Conservation (phyloP, 2,888 invertebrate genomes). For the Lasius platythorax region DNA sequence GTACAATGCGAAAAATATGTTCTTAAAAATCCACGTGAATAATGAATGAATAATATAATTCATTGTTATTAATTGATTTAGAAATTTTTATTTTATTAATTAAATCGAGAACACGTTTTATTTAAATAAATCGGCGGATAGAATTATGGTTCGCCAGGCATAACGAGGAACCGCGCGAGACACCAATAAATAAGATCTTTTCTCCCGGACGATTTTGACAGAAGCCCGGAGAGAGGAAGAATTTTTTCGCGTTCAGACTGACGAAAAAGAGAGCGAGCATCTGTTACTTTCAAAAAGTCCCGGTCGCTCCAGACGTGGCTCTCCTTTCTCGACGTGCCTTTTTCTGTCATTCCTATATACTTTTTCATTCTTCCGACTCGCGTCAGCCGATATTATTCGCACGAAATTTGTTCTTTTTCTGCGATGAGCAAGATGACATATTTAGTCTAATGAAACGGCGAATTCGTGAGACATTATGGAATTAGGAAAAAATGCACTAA, state of each 20-base stretch:
- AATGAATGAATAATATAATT: background rate
- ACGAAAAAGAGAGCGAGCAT: conserved; percentile 68
- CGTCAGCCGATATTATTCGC: conserved; percentile 73
- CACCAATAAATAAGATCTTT: conserved; percentile 74
- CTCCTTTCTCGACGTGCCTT: background rate
- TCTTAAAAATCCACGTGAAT: background rate
- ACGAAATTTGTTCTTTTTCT: conserved; percentile 70
- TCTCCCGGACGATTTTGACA: conserved; percentile 72
- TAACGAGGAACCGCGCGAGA: conserved; percentile 36
- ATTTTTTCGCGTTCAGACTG: conserved; percentile 71
- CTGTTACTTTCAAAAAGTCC: conserved; percentile 65
- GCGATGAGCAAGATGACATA: conserved; percentile 74
- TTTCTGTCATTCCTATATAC: conserved; percentile 38
- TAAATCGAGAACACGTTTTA: background rate
- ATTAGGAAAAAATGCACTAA: background rate
- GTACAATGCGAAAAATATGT: background rate
- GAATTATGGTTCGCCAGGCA: background rate
- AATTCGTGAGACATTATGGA: conserved; percentile 50
- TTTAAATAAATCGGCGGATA: background rate
- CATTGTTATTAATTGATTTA: background rate
- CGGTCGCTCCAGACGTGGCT: background rate
- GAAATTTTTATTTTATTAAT: background rate
- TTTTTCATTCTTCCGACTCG: conserved; percentile 46
- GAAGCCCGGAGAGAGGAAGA: conserved; percentile 64
- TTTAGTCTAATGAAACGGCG: conserved; percentile 76